Base-by-base conservation (phyloP, 2,888 invertebrate genomes). In the Eupeodes latifasciatus region DNA sequence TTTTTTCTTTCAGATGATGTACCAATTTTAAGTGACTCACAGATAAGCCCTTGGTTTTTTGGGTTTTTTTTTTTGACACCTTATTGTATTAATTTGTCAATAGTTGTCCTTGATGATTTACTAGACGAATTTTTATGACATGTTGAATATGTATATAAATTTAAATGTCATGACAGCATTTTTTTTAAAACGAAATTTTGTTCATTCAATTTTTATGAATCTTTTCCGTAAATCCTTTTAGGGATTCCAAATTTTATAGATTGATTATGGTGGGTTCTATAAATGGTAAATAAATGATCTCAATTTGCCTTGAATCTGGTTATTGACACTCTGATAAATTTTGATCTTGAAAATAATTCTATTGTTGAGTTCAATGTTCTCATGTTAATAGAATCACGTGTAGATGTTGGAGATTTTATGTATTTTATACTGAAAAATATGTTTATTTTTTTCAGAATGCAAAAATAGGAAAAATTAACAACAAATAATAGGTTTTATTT, bases 61-160 rank as follows among this genome's bases (percentile, higher is more conserved):
- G 67, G 51, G 27, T n/a, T 19, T 19, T 19, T 27, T 67, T 51
- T 67, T 67, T 51, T 67, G n/a, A 51, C 66, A 62, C 40, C 16
- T 40, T 12, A 5, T 62, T 61, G 11, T 5, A 4, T 11, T 19
- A 11, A 9, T 14, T 49, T 49, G 9, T n/a, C 5, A 47, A 4
- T 67, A 2, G 67, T 51, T 67, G 51, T 5, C 67, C 67, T 67
- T 67, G 51, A 36, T 16, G 16, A 62, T 10, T 66, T 9, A 27
- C 27, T 27, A 10, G 67, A 12, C 19, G 4, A 16, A 0, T 3
- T 36, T 51, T 34, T 2, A 66, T 49, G 27, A 34, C 34, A 19
- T 11, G 16, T 16, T 62, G 1, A 44, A 16, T 44, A n/a, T 57
- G 5, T 2, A 12, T 53, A 16, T 11, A 57, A 12, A 14, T 9